Base-by-base conservation (phyloP, 1,140 invertebrate genomes). In the Trichoplusia ni region DNA sequence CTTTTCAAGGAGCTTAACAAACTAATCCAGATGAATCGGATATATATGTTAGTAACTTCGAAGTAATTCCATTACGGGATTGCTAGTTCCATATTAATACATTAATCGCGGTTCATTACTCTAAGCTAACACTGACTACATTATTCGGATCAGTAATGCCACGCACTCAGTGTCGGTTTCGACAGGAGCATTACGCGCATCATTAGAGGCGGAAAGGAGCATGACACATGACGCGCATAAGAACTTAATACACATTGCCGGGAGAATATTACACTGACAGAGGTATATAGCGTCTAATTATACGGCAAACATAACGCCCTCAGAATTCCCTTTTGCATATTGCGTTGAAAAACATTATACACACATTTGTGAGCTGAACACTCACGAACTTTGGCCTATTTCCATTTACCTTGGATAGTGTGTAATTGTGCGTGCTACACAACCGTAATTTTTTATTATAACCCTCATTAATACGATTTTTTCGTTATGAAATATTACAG, bases 341-440 rank as follows among this genome's bases (percentile, higher is more conserved):
- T 13, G 9, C 19, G 18, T 5, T 33, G 44, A 29, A 47, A 19
- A 11, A 29, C n/a, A 27, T 27, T 7, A 27, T 7, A 35, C 29
- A 29, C 9, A 21, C 31, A 33, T 35, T 13, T 8, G 3, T 31
- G 19, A 33, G n/a, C 25, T 23, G 14, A n/a, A 9, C 21, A 31
- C 35, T 27, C 27, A 38, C 23, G 27, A 58, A 25, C 25, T 33
- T 25, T 44, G 16, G 23, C 25, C 38, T 13, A 53, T 69, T 54
- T 40, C 27, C 35, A 53, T 65, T 72, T 47, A 47, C 67, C 70
- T 69, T 69, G 67, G 66, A 54, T 40, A 51, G 38, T 38, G 33
- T 53, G 19, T 47, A 49, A 54, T 29, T 60, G 63, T 73, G 70
- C 70, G 67, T 73, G 70, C 51, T 47, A 13, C 27, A 14, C 21